Evolutionary conservation across 2,888 invertebrate species (phyloP).

Genomic region (Gryllus longicercus): DNA sequence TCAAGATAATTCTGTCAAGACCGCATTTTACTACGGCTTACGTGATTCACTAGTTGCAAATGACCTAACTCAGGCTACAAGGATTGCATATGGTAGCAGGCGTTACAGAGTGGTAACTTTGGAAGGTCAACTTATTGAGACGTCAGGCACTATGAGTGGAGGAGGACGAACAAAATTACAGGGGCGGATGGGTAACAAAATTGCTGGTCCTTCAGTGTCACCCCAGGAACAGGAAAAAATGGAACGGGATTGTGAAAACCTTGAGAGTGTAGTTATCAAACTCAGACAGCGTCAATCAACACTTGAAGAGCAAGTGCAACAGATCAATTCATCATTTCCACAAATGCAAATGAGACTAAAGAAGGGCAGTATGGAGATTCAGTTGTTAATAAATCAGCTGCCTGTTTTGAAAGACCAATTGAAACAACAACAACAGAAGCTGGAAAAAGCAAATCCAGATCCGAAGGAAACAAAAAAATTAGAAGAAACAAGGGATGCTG

Average conservation of each 20-base stretch:
- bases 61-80: conserved; percentile 82
- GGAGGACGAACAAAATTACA: conserved; percentile 73
- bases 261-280: no score
- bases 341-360: no score
- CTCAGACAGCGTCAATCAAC: no score
- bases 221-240: conserved; percentile 45
- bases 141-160: conserved; percentile 90
- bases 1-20: conserved; percentile 67
- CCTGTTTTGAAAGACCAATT: no score
- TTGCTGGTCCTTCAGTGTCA: conserved; percentile 37
- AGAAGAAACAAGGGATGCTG: no score
- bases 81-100: conserved; percentile 72
- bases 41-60: conserved; percentile 84
- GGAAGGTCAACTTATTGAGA: conserved; percentile 81
- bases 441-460: no score
- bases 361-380: no score
- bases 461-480: no score
- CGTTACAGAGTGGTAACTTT: conserved; percentile 84
- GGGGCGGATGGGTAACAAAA: conserved; percentile 73
- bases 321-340: no score
- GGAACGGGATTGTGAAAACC: conserved; percentile 49
- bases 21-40: conserved; percentile 89
- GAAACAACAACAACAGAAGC: no score
- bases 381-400: no score
- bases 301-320: no score